phyloP scores from a whole-genome alignment of 1,140 invertebrate genomes.

The Drosophila pectinifera region DNA sequence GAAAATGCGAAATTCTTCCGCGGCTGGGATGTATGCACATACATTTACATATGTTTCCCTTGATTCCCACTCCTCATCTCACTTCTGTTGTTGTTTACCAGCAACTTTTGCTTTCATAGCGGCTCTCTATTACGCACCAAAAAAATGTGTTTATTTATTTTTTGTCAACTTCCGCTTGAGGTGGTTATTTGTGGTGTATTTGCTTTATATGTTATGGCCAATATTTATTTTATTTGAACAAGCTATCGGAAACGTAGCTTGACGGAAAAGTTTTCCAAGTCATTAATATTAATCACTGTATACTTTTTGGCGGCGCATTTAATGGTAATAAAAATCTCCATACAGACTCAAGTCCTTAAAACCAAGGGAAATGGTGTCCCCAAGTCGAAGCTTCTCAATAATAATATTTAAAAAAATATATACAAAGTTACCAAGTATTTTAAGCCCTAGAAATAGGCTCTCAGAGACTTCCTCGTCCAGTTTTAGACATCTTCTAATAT shows the following conservation, averaged over 20 bases:
- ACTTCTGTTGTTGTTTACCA: slow-evolving; percentile 38
- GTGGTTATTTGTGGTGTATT: slow-evolving; percentile 33
- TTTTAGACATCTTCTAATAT: neutral
- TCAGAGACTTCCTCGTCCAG: neutral
- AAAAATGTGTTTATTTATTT: slow-evolving; percentile 55
- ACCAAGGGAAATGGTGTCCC: too few relatives aligned
- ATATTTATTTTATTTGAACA: slow-evolving; percentile 16
- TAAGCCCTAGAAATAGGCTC: neutral
- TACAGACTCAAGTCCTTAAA: too few relatives aligned
- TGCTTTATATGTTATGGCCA: slow-evolving; percentile 4
- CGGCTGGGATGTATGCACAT: slow-evolving; percentile 27
- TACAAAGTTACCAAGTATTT: too few relatives aligned
- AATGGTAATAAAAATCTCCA: neutral
- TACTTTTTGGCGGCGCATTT: neutral
- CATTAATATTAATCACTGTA: slow-evolving; percentile 4
- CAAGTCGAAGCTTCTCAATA: too few relatives aligned
- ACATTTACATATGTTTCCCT: slow-evolving; percentile 54
- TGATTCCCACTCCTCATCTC: slow-evolving; percentile 12
- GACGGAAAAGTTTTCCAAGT: slow-evolving; percentile 1
- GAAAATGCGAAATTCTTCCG: slow-evolving; percentile 35
- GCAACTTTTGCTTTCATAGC: slow-evolving; percentile 47
- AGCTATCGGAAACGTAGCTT: neutral
- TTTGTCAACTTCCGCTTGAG: slow-evolving; percentile 69
- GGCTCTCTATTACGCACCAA: slow-evolving; percentile 53
- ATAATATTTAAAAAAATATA: neutral